Evolutionary conservation across 1,140 invertebrate genomes (phyloP).

Genomic region (Portunus trituberculatus): DNA sequence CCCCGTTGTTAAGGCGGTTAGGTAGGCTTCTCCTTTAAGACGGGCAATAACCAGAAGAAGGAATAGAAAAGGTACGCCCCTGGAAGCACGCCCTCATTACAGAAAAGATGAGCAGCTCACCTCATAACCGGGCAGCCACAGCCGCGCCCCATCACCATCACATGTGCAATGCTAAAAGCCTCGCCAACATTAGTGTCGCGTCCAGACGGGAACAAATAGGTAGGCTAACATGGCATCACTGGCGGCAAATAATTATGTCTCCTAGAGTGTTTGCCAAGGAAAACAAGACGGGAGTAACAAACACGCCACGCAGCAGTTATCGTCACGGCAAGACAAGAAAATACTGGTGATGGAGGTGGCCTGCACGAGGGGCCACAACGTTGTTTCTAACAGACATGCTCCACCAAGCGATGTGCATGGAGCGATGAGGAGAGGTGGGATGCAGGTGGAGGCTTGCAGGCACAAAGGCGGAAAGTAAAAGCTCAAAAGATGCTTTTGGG

Average conservation of each 20-base stretch:
- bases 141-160: not conserved
- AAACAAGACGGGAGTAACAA: not conserved
- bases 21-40: not conserved
- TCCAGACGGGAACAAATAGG: not conserved
- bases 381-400: no score
- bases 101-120: not conserved
- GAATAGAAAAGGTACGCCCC: not conserved
- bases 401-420: no score
- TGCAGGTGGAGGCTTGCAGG: not conserved
- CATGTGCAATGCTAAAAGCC: not conserved
- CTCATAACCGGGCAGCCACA: no score
- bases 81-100: not conserved
- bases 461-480: no score
- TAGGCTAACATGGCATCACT: not conserved
- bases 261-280: not conserved
- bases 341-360: no score
- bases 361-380: no score
- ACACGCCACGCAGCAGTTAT: no score
- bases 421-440: not conserved
- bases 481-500: no score
- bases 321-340: no score
- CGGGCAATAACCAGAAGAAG: not conserved
- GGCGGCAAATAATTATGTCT: not conserved
- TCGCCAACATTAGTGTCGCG: not conserved
- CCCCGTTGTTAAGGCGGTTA: slow-evolving; percentile 15